These are phyloP conservation scores for Lithophane ornitopus DNA, from an alignment of 2,888 invertebrate species.

Conservation along the genomic window DNA sequence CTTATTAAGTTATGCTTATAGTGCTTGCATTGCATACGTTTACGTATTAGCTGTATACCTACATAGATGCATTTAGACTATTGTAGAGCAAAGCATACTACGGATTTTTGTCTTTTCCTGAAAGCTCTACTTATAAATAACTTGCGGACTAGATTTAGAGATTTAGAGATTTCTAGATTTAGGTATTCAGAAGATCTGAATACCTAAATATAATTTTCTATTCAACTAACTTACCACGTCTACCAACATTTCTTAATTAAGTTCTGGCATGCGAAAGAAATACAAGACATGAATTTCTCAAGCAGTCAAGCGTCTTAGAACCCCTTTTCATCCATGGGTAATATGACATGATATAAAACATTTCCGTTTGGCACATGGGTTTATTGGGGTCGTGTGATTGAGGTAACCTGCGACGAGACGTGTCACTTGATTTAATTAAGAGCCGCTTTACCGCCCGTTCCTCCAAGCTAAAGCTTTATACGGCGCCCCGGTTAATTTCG, in stretches of 20 bases:
- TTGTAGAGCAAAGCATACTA: conserved; percentile 10
- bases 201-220: background rate
- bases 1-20: conserved; percentile 78
- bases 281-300: conserved; percentile 22
- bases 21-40: conserved; percentile 59
- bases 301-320: conserved; percentile 17
- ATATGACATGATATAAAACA: conserved; percentile 77
- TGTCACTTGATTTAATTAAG: conserved; percentile 91
- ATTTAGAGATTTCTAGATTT: too few species aligned
- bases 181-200: conserved; percentile 1
- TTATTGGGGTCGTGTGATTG: conserved; percentile 90
- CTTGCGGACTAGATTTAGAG: background rate
- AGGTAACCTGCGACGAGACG: conserved; percentile 88
- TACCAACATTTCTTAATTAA: conserved; percentile 10
- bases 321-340: conserved; percentile 51
- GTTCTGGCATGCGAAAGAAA: conserved; percentile 4
- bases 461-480: conserved; percentile 84
- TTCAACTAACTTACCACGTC: background rate
- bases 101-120: conserved; percentile 11
- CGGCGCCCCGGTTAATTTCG: conserved; percentile 85
- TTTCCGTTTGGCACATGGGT: conserved; percentile 82
- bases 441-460: conserved; percentile 88
- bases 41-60: conserved; percentile 8
- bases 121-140: background rate
- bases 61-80: background rate